Evolutionary conservation across 23 tunicate species (phyloP), one percentile per base, ranked within the genome.

Genomic region (Clavelina lepadiformis): DNA sequence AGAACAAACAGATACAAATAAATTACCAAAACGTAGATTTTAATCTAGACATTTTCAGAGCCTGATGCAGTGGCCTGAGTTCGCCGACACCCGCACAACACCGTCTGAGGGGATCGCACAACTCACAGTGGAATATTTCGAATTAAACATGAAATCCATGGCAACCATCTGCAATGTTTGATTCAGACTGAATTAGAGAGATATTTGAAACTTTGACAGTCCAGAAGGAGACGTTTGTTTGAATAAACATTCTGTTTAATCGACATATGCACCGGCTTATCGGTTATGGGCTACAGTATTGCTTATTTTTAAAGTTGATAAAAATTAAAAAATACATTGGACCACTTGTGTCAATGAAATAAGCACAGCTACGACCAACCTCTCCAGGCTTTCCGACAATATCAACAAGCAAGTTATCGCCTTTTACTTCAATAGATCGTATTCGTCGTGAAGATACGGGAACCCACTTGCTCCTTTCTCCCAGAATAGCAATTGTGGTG

Each of bases 401-500:
- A 46, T 77, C 80, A 27, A 77, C 30, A 19, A 86, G 65, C 31
- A 86, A 6, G 75, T 77, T 78, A 35, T 63, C 80, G 19, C 58
- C 77, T 71, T 66, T 86, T 20, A 69, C 61, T 71, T 78, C 85
- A 20, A 86, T 58, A 20, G 32, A 33, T 58, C 30, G 72, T 36
- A 78, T 78, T 28, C 95, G 50, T 31, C 49, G 80, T 5, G 79
- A 31, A 3, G 95, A 86, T 18, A 86, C 64, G 3, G 95, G 95
- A 36, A 78, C 95, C 85, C 85, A 86, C 65, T 86, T 86, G 58
- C 49, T 47, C 13, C 95, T 61, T 41, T 86, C 85, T 13, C 95
- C 95, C 4, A 86, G 61, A 8, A 86, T 63, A 18, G 65, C 95
- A 23, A 78, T 35, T 27, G 35, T 41, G 21, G 34, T 57, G 23